Base-by-base conservation (phyloP, 2,888 invertebrate genomes). In the Megalurothrips usitatus region DNA sequence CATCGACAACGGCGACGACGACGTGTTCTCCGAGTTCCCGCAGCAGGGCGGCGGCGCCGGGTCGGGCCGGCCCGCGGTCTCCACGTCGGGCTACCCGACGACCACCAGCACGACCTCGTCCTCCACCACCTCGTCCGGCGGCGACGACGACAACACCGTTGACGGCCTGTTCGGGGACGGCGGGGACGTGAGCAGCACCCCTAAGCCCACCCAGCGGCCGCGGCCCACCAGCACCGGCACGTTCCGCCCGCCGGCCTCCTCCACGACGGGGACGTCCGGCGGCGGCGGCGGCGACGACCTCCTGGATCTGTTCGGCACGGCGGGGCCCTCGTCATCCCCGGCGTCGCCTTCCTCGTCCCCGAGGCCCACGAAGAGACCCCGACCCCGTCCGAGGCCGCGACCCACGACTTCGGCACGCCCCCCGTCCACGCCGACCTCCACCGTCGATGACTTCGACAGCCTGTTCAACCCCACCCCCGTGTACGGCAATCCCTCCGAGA, bases 251-350 rank as follows among this genome's bases (percentile, higher is more conserved):
- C 63, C 80, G 26, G 79, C 28, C 23, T 34, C 34, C 43, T 48
- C 48, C 48, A 52, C 80, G n/a, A n/a, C 79, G 11, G 49, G 79
- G 12, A 78, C 63, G 23, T 78, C 48, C 48, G 80, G 26, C 26
- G 81, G 78, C 79, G 82, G 79, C 79, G 26, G n/a, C 28, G 80
- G 26, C 17, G 81, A 82, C 79, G 82, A 82, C 81, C 26, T 82
- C 28, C 79, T 82, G 63, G 68, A 75, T 26, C 68, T 26, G 68
- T 75, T 75, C 68, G 10, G 23, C 23, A 75, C 68, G 23, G 26
- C 68, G 17, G 75, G 47, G 6, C 58, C 75, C 8, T 75, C n/a
- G 34, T 17, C 26, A 14, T 28, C 80, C 47, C 63, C 80, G 17
- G 48, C 58, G 58, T 34, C 43, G 3, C 34, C 49, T 63, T 79